A percentile compares a stretch with the other conserved stretches of the same genome.
These are phyloP conservation scores for Gasterosteus nipponicus DNA, from an alignment of 2,113 vertebrate genomes.

Conservation along the genomic window DNA sequence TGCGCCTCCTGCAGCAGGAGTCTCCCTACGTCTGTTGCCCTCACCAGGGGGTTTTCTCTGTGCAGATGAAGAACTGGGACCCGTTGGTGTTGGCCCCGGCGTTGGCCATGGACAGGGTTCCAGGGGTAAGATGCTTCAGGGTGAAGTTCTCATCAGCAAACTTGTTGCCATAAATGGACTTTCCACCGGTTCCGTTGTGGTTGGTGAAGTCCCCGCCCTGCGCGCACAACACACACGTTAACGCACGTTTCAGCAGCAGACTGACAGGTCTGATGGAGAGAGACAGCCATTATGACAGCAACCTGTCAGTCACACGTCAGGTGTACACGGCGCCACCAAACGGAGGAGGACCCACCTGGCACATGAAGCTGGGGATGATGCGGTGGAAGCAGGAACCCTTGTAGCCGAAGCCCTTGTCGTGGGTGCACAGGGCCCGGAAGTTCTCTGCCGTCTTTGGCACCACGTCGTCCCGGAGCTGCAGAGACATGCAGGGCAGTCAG, in stretches of 20 bases:
- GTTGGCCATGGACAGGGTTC: slow-evolving; percentile 95
- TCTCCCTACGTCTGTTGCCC: slow-evolving; percentile 20
- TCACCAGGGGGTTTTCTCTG: slow-evolving; percentile 86
- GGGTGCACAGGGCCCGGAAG: slow-evolving; percentile 91
- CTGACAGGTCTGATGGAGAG: too few relatives aligned
- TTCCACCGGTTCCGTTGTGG: slow-evolving; percentile 95
- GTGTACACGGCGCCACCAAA: too few relatives aligned
- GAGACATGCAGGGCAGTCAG: not conserved
- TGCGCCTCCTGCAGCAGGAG: too few relatives aligned
- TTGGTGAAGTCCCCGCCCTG: slow-evolving; percentile 97
- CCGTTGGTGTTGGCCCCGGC: slow-evolving; percentile 95
- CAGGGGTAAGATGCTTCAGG: slow-evolving; percentile 84
- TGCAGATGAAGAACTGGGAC: slow-evolving; percentile 99
- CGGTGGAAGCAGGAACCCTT: slow-evolving; percentile 93
- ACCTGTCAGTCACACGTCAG: too few relatives aligned
- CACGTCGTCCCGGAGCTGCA: slow-evolving; percentile 77
- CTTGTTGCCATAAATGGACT: slow-evolving; percentile 94
- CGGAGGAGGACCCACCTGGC: slow-evolving; percentile 84
- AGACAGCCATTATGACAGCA: too few relatives aligned
- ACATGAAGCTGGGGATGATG: slow-evolving; percentile 93
- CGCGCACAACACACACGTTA: not conserved
- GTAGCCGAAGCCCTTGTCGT: slow-evolving; percentile 90
- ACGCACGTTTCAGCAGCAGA: too few relatives aligned
- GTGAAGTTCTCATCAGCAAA: slow-evolving; percentile 94
- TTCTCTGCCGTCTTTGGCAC: slow-evolving; percentile 95